Evolutionary conservation across 2,113 vertebrate genomes (phyloP), one percentile per base, ranked within the genome.

Genomic region (Callaeas wilsoni): DNA sequence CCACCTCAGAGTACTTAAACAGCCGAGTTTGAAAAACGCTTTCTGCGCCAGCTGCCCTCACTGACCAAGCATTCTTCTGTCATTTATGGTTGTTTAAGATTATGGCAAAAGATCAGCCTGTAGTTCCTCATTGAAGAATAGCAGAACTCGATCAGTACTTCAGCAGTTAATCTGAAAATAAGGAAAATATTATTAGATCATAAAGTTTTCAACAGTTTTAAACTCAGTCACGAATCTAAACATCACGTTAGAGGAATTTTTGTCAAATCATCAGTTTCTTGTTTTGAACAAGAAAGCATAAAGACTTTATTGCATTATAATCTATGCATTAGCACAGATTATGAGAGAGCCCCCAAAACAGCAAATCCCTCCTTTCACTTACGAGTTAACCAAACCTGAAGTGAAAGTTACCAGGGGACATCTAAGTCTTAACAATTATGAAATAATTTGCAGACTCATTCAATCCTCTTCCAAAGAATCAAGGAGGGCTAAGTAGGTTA

Each of bases 91-190:
- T 99, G 99, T 99, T 99, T 99, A 98, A 99, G 99, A 98, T 99
- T 99, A 98, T 99, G 99, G 98, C 99, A 99, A 98, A 99, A 99
- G 99, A 99, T 99, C 98, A 99, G 99, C 99, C 99, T 99, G 98
- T 99, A 99, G 99, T 99, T 99, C 99, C 99, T 99, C 99, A 99
- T 99, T 99, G 99, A 99, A 99, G 97, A 99, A 99, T 98, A 98
- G 98, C 99, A 98, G 99, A 99, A 99, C 98, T 98, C 96, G 97
- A 98, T 98, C 99, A 99, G 99, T 99, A 99, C 98, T 98, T 99
- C 98, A 98, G 98, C 98, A 98, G 97, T 98, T 98, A 98, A 98
- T 97, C 98, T 99, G 95, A 21, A 97, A 97, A 94, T 12, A 87
- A 93, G 16, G 41, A 96, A 98, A 97, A 94, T 79, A 87, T 85